These are phyloP conservation scores for Oenanthe melanoleuca DNA, from an alignment of 2,113 vertebrate species.

Conservation along the genomic window DNA sequence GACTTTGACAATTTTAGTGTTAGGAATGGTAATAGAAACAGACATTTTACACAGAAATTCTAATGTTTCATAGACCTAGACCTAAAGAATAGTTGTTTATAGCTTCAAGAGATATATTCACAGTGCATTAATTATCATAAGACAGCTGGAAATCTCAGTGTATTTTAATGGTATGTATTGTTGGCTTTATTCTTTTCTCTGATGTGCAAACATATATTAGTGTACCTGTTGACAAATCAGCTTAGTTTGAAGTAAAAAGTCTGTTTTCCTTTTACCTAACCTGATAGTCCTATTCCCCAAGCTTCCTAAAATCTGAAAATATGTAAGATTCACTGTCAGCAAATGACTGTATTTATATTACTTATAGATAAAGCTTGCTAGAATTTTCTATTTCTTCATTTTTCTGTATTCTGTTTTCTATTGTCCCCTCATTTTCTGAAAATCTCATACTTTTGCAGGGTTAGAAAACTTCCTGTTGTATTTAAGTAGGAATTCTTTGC, in stretches of 20 bases:
- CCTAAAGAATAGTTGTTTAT: slow-evolving; percentile 5
- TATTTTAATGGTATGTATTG: background rate
- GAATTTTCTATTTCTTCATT: background rate
- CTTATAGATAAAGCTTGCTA: background rate
- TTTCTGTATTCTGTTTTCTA: background rate
- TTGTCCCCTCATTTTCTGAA: background rate
- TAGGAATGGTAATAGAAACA: slow-evolving; percentile 2
- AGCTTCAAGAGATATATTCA: background rate
- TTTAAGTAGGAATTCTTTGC: background rate
- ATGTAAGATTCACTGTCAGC: background rate
- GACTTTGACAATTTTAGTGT: slow-evolving; percentile 37
- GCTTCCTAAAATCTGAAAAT: background rate
- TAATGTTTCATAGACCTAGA: background rate
- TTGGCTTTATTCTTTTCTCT: background rate
- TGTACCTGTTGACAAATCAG: background rate
- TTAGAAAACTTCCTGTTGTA: background rate
- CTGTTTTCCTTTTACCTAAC: background rate
- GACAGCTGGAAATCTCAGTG: background rate
- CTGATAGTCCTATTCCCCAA: background rate
- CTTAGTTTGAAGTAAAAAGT: background rate
- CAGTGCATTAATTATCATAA: background rate
- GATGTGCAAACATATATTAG: background rate
- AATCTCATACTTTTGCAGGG: background rate
- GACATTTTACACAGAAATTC: background rate
- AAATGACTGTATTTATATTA: background rate